These are phyloP conservation scores for Atlantisia rogersi DNA, from an alignment of 2,113 vertebrate species.

Conservation along the genomic window DNA sequence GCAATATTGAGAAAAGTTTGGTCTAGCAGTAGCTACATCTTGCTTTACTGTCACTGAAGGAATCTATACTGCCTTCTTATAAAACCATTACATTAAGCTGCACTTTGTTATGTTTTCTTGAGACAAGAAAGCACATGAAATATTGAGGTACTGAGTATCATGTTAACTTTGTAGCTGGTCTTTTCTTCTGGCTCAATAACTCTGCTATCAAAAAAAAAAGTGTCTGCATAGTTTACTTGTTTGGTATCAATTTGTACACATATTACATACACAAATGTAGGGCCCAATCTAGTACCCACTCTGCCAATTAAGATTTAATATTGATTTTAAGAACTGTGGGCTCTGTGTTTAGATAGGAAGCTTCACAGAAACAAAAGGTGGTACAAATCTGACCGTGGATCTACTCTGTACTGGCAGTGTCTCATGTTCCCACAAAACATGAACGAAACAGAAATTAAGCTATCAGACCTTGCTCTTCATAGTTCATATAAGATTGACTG, in stretches of 20 bases:
- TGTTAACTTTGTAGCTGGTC: neutral
- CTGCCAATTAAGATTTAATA: neutral
- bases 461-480: neutral
- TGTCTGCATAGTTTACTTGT: neutral
- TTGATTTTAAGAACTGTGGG: neutral
- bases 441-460: neutral
- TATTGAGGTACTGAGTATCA: neutral
- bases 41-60: neutral
- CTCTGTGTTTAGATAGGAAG: neutral
- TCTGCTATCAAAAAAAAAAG: neutral
- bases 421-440: neutral
- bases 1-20: neutral
- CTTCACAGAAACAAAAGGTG: neutral
- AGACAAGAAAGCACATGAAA: neutral
- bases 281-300: neutral
- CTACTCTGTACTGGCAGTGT: neutral
- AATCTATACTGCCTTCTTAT: neutral
- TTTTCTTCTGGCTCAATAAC: neutral
- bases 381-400: neutral
- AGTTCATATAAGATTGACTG: neutral
- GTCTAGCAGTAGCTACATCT: neutral
- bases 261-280: neutral
- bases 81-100: neutral
- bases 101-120: neutral
- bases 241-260: neutral